phyloP scores from a whole-genome alignment of 2,797 vertebrate species.

The Alosa sapidissima region DNA sequence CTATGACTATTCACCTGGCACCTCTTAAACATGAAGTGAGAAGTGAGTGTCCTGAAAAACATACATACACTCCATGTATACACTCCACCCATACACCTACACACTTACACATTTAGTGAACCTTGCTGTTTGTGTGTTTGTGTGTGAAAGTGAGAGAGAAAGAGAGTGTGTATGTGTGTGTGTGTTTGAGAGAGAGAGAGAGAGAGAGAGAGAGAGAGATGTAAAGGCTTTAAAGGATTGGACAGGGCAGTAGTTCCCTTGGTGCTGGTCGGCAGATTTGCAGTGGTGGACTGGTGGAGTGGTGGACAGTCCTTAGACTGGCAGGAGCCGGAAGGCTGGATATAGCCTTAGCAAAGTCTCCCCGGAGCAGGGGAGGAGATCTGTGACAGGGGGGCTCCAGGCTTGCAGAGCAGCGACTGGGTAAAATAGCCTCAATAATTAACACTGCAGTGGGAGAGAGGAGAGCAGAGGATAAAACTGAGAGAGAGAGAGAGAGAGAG shows the following conservation, averaged over 20 bases:
- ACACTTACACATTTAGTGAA: not conserved
- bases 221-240: not conserved
- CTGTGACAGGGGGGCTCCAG: conserved; percentile 49
- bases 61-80: no score
- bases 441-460: conserved; percentile 58
- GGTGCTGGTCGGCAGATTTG: not conserved
- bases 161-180: conserved; percentile 55
- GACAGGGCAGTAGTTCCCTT: not conserved
- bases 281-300: not conserved
- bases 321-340: not conserved
- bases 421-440: conserved; percentile 68
- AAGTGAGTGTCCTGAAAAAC: no score
- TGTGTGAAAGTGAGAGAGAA: conserved; percentile 53
- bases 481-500: conserved; percentile 13
- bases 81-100: not conserved
- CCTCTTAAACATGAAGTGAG: not conserved
- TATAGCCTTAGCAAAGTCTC: conserved; percentile 45
- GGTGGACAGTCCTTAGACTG: not conserved
- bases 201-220: conserved; percentile 55
- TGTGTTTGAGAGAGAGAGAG: conserved; percentile 49
- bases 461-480: conserved; percentile 12
- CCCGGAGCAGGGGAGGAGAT: conserved; percentile 54
- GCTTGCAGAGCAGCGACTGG: conserved; percentile 60
- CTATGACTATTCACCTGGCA: not conserved
- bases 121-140: not conserved